These are phyloP conservation scores for Leucophenga maculata DNA, from an alignment of 2,888 invertebrate genomes.

Conservation along the genomic window DNA sequence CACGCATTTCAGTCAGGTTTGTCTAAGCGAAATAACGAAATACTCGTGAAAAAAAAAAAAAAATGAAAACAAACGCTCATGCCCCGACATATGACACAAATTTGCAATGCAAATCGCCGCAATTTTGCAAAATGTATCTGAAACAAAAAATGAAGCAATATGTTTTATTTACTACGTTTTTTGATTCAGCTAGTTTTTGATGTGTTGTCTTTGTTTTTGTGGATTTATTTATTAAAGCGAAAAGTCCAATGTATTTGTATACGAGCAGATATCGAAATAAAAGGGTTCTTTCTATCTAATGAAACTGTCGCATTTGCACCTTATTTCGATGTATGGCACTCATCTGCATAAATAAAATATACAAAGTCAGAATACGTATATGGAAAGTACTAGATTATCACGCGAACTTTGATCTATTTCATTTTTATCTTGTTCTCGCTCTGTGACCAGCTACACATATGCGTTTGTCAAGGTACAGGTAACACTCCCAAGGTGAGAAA, in stretches of 20 bases:
- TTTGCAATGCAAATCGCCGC: conserved; percentile 63
- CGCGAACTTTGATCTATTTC: too few relatives aligned
- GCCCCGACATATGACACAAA: conserved; percentile 38
- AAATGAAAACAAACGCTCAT: too few relatives aligned
- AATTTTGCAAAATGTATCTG: conserved; percentile 61
- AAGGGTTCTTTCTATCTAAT: conserved; percentile 3
- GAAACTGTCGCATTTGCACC: conserved; percentile 15
- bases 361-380: not conserved
- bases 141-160: conserved; percentile 60
- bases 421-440: too few relatives aligned
- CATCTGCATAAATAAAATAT: conserved; percentile 12
- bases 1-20: conserved; percentile 45
- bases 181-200: conserved; percentile 39
- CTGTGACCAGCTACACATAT: too few relatives aligned
- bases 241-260: too few relatives aligned
- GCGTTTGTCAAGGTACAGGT: too few relatives aligned
- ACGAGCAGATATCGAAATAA: too few relatives aligned
- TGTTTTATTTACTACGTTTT: conserved; percentile 64
- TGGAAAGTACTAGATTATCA: too few relatives aligned
- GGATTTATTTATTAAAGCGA: not conserved
- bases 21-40: not conserved
- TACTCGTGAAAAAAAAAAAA: not conserved
- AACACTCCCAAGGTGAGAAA: too few relatives aligned
- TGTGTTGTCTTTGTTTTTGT: not conserved
- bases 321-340: not conserved